A percentile compares a stretch with the other conserved stretches of the same genome.
Evolutionary conservation across 2,113 vertebrate genomes (phyloP).

Genomic region (Mirza zaza): DNA sequence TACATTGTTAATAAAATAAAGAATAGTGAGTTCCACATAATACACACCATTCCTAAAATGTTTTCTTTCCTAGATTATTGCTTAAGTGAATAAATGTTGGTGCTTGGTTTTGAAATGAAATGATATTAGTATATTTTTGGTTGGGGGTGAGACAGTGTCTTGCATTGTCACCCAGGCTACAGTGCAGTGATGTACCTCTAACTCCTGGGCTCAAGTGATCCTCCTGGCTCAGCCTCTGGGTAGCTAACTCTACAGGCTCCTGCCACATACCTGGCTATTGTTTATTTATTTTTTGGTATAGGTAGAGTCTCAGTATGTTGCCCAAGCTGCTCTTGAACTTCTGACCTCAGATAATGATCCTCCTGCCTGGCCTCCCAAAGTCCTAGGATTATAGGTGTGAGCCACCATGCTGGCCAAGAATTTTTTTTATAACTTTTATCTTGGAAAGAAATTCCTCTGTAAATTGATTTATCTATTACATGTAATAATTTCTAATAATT

Average conservation of each 20-base stretch:
- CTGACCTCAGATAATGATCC: no score
- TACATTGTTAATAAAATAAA: neutral
- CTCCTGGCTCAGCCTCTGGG: no score
- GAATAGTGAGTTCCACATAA: neutral
- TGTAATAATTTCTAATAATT: neutral
- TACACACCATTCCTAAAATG: neutral
- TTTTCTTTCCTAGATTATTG: neutral
- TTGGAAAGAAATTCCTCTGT: neutral
- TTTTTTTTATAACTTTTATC: neutral
- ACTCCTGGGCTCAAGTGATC: no score
- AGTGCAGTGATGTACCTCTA: no score
- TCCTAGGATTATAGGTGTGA: neutral
- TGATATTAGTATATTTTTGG: neutral
- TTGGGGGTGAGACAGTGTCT: no score
- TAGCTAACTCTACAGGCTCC: no score
- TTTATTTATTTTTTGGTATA: no score
- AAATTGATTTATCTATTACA: neutral
- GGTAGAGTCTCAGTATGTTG: no score
- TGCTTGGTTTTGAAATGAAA: constrained; percentile 4
- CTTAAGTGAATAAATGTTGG: neutral
- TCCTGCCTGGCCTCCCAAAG: no score
- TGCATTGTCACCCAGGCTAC: no score
- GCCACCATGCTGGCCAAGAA: neutral
- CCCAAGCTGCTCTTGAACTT: no score
- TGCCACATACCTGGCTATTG: no score